phyloP scores from a whole-genome alignment of 2,797 vertebrate genomes.

The Gymnopithys bicolor region DNA sequence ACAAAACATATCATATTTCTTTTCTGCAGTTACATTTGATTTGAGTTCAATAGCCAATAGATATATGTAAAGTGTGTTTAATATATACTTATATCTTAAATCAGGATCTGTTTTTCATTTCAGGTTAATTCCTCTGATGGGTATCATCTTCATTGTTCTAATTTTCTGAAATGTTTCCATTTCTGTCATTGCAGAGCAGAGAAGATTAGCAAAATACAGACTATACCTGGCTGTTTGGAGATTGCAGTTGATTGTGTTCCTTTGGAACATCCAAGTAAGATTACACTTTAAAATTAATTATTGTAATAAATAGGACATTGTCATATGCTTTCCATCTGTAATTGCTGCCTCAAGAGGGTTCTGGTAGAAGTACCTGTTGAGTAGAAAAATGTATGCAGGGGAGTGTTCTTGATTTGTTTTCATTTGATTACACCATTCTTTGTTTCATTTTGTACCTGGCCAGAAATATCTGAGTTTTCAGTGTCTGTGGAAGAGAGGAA shows the following conservation, averaged over 20 bases:
- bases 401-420: background rate
- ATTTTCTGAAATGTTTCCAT: slow-evolving; percentile 23
- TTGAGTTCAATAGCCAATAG: background rate
- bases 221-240: slow-evolving; percentile 91
- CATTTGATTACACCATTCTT: background rate
- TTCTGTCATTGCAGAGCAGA: slow-evolving; percentile 85
- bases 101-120: background rate
- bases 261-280: slow-evolving; percentile 94
- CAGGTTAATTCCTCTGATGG: background rate
- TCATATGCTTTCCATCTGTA: background rate
- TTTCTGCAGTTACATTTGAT: background rate
- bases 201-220: slow-evolving; percentile 95
- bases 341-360: background rate
- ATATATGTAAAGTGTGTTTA: background rate
- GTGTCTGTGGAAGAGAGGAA: background rate
- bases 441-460: background rate
- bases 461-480: background rate
- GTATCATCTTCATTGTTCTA: background rate
- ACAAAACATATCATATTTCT: background rate
- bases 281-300: background rate
- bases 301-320: background rate
- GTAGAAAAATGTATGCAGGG: background rate
- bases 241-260: slow-evolving; percentile 89
- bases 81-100: background rate
- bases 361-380: background rate